A percentile compares a stretch with the other conserved stretches of the same genome.
These are phyloP conservation scores for Slavum lentiscoides DNA, from an alignment of 2,888 invertebrate genomes.

Conservation along the genomic window DNA sequence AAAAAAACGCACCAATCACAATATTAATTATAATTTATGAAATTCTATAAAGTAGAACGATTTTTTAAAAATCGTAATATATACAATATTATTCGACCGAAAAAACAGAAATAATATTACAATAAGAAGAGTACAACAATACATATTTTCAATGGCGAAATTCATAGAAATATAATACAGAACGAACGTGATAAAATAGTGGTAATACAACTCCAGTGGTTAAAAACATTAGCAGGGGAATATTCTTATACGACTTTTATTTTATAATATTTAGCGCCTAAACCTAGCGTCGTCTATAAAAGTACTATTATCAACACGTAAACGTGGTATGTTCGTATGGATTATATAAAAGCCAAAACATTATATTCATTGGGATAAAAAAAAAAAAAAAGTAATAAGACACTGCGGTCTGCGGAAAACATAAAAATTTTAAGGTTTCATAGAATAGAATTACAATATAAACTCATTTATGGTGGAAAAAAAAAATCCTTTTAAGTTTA, in stretches of 20 bases:
- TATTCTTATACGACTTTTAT: neutral
- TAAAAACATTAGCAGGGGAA: neutral
- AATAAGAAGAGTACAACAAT: no score
- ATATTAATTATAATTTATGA: no score
- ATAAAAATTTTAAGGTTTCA: slow-evolving; percentile 25
- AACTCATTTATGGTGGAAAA: neutral
- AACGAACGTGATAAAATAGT: neutral
- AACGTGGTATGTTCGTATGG: neutral
- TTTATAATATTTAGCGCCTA: neutral
- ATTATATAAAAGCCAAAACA: neutral
- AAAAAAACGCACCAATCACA: no score
- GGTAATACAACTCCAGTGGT: neutral
- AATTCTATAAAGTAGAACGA: no score
- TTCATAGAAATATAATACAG: neutral
- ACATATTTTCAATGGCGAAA: no score
- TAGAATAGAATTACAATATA: slow-evolving; percentile 15
- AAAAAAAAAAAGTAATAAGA: neutral
- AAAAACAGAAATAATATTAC: no score
- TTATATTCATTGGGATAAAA: neutral
- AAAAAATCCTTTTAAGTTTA: neutral
- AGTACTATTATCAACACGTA: neutral
- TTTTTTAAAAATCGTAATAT: no score
- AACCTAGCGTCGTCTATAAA: neutral
- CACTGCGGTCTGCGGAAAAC: neutral
- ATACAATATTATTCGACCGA: no score